Conservation (phyloP, 2,888 invertebrate species). For the Cataglyphis cursor region DNA sequence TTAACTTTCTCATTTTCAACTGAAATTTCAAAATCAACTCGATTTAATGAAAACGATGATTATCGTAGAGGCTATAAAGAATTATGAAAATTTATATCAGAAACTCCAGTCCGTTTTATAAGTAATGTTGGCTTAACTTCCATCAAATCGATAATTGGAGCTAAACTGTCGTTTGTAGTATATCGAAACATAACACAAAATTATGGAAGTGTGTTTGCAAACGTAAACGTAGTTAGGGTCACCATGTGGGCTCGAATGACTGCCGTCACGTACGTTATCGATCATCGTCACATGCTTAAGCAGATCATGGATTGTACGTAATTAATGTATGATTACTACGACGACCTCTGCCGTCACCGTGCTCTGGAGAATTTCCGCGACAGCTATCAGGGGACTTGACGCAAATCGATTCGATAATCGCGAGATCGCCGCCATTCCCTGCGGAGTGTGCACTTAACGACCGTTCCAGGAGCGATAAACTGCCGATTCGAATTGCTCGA, state of each 20-base stretch:
- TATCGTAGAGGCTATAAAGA: background rate
- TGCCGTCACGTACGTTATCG: conserved; percentile 11
- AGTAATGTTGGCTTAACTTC: conserved; percentile 17
- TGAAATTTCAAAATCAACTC: background rate
- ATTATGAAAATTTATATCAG: background rate
- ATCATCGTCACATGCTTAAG: conserved; percentile 60
- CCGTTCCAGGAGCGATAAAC: conserved; percentile 43
- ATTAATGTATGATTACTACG: conserved; percentile 67
- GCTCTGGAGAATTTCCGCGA: conserved; percentile 50
- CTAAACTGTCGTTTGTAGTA: background rate
- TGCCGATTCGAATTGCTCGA: conserved; percentile 39
- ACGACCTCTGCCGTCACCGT: conserved; percentile 51
- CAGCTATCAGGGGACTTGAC: conserved; percentile 36
- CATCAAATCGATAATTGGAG: conserved; percentile 24
- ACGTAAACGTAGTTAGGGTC: background rate
- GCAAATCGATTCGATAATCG: conserved; percentile 67
- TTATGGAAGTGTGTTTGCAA: background rate
- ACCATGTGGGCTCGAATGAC: background rate
- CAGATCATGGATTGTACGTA: conserved; percentile 69
- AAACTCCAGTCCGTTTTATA: conserved; percentile 21
- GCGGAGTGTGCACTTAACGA: conserved; percentile 47
- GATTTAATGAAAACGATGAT: background rate
- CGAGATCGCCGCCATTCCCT: conserved; percentile 49
- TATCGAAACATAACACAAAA: background rate
- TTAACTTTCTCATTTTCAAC: background rate